Evolutionary conservation across 2,888 invertebrate genomes (phyloP).

Genomic region (Limnephilus lunatus): DNA sequence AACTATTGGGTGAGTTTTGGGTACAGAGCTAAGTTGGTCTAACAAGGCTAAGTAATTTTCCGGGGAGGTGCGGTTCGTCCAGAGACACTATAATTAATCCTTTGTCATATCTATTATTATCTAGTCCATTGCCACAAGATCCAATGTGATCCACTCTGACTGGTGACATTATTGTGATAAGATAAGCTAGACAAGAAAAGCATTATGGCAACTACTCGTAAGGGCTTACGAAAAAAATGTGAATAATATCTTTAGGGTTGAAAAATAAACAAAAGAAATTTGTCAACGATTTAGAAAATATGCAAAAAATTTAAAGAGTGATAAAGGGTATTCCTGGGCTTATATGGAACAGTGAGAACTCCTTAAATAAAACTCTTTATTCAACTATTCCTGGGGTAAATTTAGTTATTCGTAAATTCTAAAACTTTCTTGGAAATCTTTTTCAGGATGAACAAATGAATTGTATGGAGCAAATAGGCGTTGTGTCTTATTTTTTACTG

Average conservation of each 20-base stretch:
- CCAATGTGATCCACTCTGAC: background rate
- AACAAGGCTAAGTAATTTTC: background rate
- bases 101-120: background rate
- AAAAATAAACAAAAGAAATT: background rate
- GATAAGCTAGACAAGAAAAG: background rate
- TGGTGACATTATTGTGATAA: background rate
- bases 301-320: too few relatives aligned
- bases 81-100: background rate
- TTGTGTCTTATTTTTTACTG: too few relatives aligned
- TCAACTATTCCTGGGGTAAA: too few relatives aligned
- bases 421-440: too few relatives aligned
- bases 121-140: background rate
- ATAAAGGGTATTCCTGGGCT: too few relatives aligned
- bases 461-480: too few relatives aligned
- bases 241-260: background rate
- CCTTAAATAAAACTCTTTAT: too few relatives aligned
- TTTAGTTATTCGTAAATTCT: too few relatives aligned
- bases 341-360: too few relatives aligned
- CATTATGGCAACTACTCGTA: background rate
- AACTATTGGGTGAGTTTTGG: background rate
- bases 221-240: background rate
- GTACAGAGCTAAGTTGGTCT: background rate
- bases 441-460: too few relatives aligned
- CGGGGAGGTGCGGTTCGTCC: background rate
- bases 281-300: too few relatives aligned